Evolutionary conservation across 2,113 vertebrate species (phyloP).

Genomic region (Pandion haliaetus): DNA sequence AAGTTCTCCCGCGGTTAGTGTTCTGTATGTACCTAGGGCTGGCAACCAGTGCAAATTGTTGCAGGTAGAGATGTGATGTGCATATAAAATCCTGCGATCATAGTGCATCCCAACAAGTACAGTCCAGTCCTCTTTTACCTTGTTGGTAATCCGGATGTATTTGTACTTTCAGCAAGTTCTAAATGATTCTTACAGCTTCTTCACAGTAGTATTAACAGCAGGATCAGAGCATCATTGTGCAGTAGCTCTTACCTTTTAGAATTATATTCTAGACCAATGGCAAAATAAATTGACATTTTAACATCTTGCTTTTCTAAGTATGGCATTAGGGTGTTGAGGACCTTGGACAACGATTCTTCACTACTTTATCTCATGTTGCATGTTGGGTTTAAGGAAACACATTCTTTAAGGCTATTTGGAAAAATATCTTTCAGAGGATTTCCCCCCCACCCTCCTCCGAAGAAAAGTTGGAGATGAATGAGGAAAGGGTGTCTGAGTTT

Average conservation of each 20-base stretch:
- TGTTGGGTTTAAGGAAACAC: not conserved
- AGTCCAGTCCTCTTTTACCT: not conserved
- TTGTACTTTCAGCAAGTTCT: not conserved
- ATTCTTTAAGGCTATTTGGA: not conserved
- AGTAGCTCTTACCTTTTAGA: not conserved
- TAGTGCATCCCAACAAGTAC: not conserved
- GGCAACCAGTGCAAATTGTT: not conserved
- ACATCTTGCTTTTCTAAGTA: not conserved
- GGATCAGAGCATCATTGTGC: not conserved
- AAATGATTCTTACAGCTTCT: not conserved
- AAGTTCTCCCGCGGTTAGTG: not conserved
- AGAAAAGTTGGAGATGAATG: not conserved
- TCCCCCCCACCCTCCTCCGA: not conserved
- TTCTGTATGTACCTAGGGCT: not conserved
- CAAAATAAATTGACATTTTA: not conserved
- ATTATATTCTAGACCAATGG: not conserved
- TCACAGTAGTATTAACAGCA: not conserved
- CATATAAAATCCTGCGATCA: not conserved
- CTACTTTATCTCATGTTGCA: not conserved
- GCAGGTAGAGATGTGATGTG: not conserved
- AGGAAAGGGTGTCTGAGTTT: not conserved
- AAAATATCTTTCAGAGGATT: not conserved
- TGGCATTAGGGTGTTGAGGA: fast-evolving
- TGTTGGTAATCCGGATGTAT: not conserved
- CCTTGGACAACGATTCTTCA: not conserved